These are phyloP conservation scores for Heliconius eleuchia DNA, from an alignment of 1,140 invertebrate genomes.

Conservation along the genomic window DNA sequence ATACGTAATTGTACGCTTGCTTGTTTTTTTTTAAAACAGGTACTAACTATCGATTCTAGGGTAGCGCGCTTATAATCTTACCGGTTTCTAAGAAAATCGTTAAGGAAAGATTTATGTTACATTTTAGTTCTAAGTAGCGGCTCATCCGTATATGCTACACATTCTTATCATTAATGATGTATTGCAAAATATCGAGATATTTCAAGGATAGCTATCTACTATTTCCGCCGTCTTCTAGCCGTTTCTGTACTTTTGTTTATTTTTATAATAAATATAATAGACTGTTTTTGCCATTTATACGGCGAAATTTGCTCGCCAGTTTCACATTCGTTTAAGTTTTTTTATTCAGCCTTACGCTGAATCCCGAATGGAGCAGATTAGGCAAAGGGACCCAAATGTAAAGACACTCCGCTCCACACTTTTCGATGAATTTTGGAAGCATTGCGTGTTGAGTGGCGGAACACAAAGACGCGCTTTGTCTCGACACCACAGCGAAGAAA, in stretches of 20 bases:
- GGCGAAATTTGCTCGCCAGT: neutral
- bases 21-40: constrained; percentile 7
- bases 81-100: constrained; percentile 12
- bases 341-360: no score
- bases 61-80: constrained; percentile 10
- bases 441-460: no score
- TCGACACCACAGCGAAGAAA: no score
- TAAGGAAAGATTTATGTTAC: constrained; percentile 14
- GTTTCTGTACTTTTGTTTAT: neutral
- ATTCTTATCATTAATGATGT: neutral
- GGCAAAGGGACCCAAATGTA: no score
- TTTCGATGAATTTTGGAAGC: no score
- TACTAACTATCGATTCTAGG: constrained; percentile 12
- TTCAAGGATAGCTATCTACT: neutral
- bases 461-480: no score
- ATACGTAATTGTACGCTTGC: neutral
- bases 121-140: constrained; percentile 5
- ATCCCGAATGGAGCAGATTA: no score
- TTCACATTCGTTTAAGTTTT: no score
- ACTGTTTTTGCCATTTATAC: neutral
- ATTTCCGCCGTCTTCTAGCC: neutral
- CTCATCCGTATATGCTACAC: constrained; percentile 8
- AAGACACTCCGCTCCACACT: no score
- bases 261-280: neutral
- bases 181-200: neutral